Evolutionary conservation across 2,797 vertebrate species (phyloP), one percentile per base, ranked within the genome.

Genomic region (Tapera naevia): DNA sequence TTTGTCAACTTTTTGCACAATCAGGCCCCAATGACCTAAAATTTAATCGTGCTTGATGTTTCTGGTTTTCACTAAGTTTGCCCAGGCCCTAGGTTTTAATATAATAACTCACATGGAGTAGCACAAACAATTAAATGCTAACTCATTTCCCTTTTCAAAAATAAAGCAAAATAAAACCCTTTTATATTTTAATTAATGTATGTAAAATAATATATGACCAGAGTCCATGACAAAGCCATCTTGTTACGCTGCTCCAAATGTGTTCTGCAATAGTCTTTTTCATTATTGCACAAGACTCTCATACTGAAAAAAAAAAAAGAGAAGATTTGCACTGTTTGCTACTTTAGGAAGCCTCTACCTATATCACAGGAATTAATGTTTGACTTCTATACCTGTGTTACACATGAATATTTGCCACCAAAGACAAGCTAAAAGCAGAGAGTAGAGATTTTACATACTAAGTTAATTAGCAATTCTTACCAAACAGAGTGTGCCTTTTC

Each of bases 381-480:
- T 97, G 39, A 79, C 87, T 92, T 95, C 91, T 62, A 57, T 57
- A 73, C 76, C 56, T 23, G 33, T 57, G 57, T 73, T 90, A 80
- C 25, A 35, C 24, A 15, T n/a, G 70, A 15, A 53, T 86, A 75
- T 95, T 90, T 73, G 90, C 85, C 91, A 73, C 62, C 51, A 39
- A 60, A 93, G 82, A 84, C 93, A 80, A 76, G 57, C 69, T 75
- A 56, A 89, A 82, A 94, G 71, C 78, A 80, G 18, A 61, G 82
- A 93, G 73, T 27, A 96, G 95, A 91, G 95, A 96, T 98, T 98
- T 98, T 98, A 98, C 98, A 98, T 98, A 98, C 98, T 97, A 96
- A 91, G 97, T 98, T 98, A 98, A 98, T 98, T 98, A 98, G 98
- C 97, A 98, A 98, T 98, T 98, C 98, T 98, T 98, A 98, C 98